Percentiles rank a stretch among this genome's conserved stretches.
Conservation (phyloP, 2,888 invertebrate species). For the Microdon myrmicae region DNA sequence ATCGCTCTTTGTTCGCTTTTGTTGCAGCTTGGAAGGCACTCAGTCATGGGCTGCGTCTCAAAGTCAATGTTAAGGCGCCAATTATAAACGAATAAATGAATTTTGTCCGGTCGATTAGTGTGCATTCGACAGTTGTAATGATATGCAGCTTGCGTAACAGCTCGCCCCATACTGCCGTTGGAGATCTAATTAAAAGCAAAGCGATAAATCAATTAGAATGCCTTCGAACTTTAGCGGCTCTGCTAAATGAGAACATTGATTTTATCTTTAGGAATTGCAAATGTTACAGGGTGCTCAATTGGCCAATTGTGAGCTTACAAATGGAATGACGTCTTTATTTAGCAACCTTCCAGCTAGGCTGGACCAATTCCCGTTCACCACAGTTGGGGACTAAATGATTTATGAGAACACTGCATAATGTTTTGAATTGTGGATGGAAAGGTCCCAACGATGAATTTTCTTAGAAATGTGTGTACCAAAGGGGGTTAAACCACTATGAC, state of each 20-base stretch:
- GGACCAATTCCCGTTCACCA: too few species aligned
- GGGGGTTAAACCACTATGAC: too few species aligned
- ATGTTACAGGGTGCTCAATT: constrained; percentile 24
- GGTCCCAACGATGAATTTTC: too few species aligned
- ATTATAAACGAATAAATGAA: constrained; percentile 14
- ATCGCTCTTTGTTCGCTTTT: constrained; percentile 25
- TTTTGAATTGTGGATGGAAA: too few species aligned
- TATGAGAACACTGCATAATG: too few species aligned
- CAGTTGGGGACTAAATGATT: too few species aligned
- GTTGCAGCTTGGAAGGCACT: constrained; percentile 1
- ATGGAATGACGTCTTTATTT: constrained; percentile 36
- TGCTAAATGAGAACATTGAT: constrained; percentile 15
- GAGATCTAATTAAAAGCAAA: too few species aligned
- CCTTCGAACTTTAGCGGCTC: too few species aligned
- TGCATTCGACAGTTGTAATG: constrained; percentile 26
- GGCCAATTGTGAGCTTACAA: constrained; percentile 21
- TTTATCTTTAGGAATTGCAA: constrained; percentile 14
- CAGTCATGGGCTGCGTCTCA: constrained; percentile 6
- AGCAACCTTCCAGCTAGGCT: too few species aligned
- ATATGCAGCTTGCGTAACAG: constrained; percentile 35
- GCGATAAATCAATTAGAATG: constrained; percentile 13
- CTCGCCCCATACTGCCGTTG: not conserved
- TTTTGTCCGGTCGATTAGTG: constrained; percentile 30
- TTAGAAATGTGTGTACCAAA: too few species aligned
- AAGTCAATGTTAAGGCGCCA: constrained; percentile 37